A percentile compares a stretch with the other conserved stretches of the same genome.
phyloP scores from a whole-genome alignment of 2,113 vertebrate genomes.

The Xiphophorus hellerii region DNA sequence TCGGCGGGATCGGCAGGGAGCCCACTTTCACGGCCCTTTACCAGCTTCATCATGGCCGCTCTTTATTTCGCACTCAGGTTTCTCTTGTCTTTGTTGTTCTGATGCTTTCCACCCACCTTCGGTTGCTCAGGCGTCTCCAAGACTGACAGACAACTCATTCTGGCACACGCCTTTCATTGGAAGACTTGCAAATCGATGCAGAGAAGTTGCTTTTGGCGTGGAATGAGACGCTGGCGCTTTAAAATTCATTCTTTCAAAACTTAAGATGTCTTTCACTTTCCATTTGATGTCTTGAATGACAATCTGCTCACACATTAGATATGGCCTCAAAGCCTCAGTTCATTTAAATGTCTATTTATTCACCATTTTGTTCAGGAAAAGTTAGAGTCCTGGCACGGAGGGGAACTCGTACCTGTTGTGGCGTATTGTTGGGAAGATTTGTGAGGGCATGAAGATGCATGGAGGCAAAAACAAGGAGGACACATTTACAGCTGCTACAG shows the following conservation, averaged over 20 bases:
- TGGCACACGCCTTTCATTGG: slow-evolving; percentile 41
- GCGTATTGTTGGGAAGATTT: slow-evolving; percentile 16
- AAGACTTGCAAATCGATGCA: slow-evolving; percentile 43
- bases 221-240: slow-evolving; percentile 36
- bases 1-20: slow-evolving; percentile 45
- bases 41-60: slow-evolving; percentile 59
- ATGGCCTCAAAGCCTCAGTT: background rate
- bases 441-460: slow-evolving; percentile 17
- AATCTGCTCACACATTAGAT: slow-evolving; percentile 14
- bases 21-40: slow-evolving; percentile 65
- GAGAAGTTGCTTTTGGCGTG: slow-evolving; percentile 40
- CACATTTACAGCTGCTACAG: slow-evolving; percentile 26
- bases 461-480: slow-evolving; percentile 15
- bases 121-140: slow-evolving; percentile 11
- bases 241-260: slow-evolving; percentile 34
- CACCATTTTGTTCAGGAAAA: no score
- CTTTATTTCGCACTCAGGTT: slow-evolving; percentile 69
- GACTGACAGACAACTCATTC: slow-evolving; percentile 50
- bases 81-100: slow-evolving; percentile 49
- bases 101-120: slow-evolving; percentile 25
- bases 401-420: slow-evolving; percentile 4
- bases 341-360: no score
- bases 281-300: slow-evolving; percentile 7
- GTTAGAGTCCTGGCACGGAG: background rate
- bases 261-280: slow-evolving; percentile 16